Percentiles rank a stretch among this genome's conserved stretches.
Evolutionary conservation across 2,888 invertebrate species (phyloP).

Genomic region (Lasioglossum malachurum): DNA sequence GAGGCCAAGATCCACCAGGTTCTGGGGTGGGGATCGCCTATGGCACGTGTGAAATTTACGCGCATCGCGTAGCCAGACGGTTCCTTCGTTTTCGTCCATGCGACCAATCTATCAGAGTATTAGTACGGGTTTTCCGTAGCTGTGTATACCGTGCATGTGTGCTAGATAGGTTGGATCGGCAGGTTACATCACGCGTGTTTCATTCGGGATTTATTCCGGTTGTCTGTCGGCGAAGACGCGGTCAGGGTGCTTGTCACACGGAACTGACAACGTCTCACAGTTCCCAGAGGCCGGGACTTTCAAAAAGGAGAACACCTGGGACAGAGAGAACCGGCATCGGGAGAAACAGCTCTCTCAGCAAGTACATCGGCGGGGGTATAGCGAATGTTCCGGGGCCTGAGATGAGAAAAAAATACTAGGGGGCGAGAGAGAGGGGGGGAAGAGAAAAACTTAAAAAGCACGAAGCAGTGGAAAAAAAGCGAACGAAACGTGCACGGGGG

Average conservation of each 20-base stretch:
- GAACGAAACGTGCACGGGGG: background rate
- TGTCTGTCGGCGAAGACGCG: conserved; percentile 32
- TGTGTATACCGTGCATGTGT: conserved; percentile 40
- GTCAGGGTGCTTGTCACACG: conserved; percentile 43
- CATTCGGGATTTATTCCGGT: conserved; percentile 50
- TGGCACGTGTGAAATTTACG: conserved; percentile 75
- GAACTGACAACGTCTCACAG: conserved; percentile 33
- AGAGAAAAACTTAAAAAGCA: conserved; percentile 21
- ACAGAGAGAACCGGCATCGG: conserved; percentile 53
- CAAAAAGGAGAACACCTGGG: conserved; percentile 42
- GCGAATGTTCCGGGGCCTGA: conserved; percentile 45
- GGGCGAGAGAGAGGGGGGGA: background rate
- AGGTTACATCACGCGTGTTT: conserved; percentile 72
- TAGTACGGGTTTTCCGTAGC: conserved; percentile 4
- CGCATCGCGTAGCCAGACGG: conserved; percentile 63
- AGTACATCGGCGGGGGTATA: conserved; percentile 69
- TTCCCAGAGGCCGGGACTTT: conserved; percentile 23
- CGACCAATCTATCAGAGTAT: conserved; percentile 3
- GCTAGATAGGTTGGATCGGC: conserved; percentile 60
- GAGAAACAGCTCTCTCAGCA: conserved; percentile 61
- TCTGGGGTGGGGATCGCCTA: conserved; percentile 64
- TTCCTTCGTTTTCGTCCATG: conserved; percentile 48
- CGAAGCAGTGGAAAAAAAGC: conserved; percentile 25
- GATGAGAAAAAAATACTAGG: background rate
- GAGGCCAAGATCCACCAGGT: conserved; percentile 71